Evolutionary conservation across 2,113 vertebrate species (phyloP).

Genomic region (Hirundichthys speculiger): DNA sequence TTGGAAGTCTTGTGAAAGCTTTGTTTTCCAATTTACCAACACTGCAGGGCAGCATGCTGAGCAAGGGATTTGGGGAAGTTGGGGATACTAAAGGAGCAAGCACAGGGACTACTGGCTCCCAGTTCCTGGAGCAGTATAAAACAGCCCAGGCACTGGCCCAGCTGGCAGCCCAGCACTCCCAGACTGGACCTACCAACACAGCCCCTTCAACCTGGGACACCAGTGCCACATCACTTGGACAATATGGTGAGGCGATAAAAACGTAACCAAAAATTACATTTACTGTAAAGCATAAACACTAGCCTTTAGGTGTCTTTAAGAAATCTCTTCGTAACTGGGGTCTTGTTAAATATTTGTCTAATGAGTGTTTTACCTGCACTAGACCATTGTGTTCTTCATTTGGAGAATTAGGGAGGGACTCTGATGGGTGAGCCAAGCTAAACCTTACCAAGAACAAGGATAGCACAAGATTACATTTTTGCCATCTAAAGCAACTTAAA

Average conservation of each 20-base stretch:
- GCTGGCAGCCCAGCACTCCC: conserved; percentile 92
- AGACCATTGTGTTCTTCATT: no score
- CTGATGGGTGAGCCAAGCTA: no score
- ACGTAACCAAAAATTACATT: not conserved
- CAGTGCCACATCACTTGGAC: conserved; percentile 86
- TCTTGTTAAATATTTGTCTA: not conserved
- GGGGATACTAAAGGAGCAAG: conserved; percentile 87
- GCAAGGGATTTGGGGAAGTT: conserved; percentile 93
- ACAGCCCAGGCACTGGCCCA: conserved; percentile 96
- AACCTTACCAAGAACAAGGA: no score
- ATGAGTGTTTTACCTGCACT: no score
- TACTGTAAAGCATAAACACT: not conserved
- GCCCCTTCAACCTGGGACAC: conserved; percentile 92
- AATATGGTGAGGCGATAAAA: conserved; percentile 86
- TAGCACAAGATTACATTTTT: no score
- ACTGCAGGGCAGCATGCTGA: conserved; percentile 93
- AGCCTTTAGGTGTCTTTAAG: not conserved
- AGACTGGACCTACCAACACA: conserved; percentile 80
- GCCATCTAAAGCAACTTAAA: no score
- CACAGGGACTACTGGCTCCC: conserved; percentile 89
- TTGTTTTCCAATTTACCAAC: not conserved
- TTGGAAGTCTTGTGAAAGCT: not conserved
- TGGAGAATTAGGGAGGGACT: no score
- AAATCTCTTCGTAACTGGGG: not conserved
- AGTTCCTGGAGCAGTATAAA: conserved; percentile 98